Evolutionary conservation across 2,888 invertebrate genomes (phyloP), one percentile per base, ranked within the genome.

Genomic region (Esperia sulphurella): DNA sequence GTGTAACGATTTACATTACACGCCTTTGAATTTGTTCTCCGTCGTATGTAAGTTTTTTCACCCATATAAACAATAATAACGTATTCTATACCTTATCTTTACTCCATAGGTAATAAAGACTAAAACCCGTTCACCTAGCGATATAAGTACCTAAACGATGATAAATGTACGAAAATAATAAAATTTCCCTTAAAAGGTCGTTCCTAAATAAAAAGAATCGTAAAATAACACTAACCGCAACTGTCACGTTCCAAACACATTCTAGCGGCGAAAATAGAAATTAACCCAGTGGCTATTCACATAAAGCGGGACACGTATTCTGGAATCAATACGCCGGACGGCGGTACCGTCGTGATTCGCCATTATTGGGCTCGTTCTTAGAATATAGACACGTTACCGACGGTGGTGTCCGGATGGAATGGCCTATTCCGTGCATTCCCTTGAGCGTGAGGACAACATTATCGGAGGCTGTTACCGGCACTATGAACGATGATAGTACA

Each of bases 381-480:
- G 59, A 68, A 69, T 69, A 69, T 67, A 65, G 71, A 68, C 68
- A 69, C 71, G 66, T 69, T 64, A 60, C 52, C 56, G 58, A 43
- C 57, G 59, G 43, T 57, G 55, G 55, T 57, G 54, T 59, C 52
- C 60, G 59, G 12, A 9, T 41, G 21, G 60, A 73, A 73, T 68
- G 61, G 72, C 54, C 62, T 60, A 68, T 72, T 69, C 59, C 45
- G 49, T 54, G 61, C 62, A 62, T 61, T 63, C 68, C 68, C 64
- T 52, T 3, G 35, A 30, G 41, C 14, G 6, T 14, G 14, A 31
- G 64, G 66, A 63, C 70, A 70, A 63, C 68, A 71, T 72, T 72
- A 71, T 67, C 62, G 61, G 54, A 58, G 62, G 63, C 68, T 63
- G 63, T 71, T 61, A 70, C 66, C 57, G 65, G 63, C 62, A 60